Base-by-base conservation (phyloP, 2,888 invertebrate genomes). In the Gibbula magus region DNA sequence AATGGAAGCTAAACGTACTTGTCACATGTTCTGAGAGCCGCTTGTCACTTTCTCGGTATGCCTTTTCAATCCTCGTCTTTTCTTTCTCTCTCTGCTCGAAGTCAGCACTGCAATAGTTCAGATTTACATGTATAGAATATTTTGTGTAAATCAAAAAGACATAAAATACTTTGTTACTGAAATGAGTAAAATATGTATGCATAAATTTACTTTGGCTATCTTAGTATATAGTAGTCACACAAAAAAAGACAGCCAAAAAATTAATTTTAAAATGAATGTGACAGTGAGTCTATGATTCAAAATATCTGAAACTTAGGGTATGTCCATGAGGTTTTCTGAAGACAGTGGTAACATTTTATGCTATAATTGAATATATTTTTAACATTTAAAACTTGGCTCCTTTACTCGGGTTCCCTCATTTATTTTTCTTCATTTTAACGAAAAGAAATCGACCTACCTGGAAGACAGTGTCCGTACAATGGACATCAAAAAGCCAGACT, bases 381-480 rank as follows among this genome's bases (percentile, higher is more conserved):
- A 10, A 54, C 54, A 54, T 54, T 18, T 1, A 54, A 20, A 54
- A 53, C 16, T 53, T n/a, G n/a, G n/a, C 16, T 53, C 5, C 16
- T 53, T n/a, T 3, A n/a, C 10, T 10, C 10, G 20, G n/a, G 25
- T 25, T 16, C 16, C 2, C 5, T 2, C 5, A 0, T 20, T 22
- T 20, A 61, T 4, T 75, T 0, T 7, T n/a, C 16, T 45, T 18
- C 20, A 45, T 18, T n/a, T n/a, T n/a, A n/a, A n/a, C n/a, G n/a
- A n/a, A n/a, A 39, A 66, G 18, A 16, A 3, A 20, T 22, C 2
- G 56, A 84, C 86, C 84, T 88, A 93, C 94, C 97, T 97, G 10
- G 98, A 96, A 35, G 98, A 98, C 81, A 99, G 93, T 0, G 98
- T 97, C 85, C 98, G 95, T 86, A 99, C 98, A 73, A 99, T 98